phyloP scores from a whole-genome alignment of 2,113 vertebrate species.

The Cercopithecus mona region DNA sequence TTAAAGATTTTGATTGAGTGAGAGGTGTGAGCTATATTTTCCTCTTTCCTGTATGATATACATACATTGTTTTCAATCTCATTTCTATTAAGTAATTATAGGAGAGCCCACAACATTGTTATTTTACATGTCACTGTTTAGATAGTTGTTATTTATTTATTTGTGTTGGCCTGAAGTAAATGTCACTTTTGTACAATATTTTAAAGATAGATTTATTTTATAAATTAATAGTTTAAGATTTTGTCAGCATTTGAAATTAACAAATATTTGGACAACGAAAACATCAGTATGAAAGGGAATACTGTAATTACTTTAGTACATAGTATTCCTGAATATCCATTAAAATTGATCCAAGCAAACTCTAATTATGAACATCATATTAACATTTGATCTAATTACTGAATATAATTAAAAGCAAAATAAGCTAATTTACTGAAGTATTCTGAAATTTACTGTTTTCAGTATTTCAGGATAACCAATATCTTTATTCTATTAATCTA shows the following conservation, averaged over 20 bases:
- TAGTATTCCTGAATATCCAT: not conserved
- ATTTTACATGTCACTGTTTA: not conserved
- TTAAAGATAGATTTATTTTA: not conserved
- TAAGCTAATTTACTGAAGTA: conserved; percentile 10
- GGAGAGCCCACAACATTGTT: not conserved
- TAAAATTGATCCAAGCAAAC: not conserved
- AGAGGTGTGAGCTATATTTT: not conserved
- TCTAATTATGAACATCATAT: not conserved
- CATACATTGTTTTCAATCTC: not conserved
- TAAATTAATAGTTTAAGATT: not conserved
- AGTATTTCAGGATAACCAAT: not conserved
- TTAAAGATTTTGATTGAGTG: not conserved
- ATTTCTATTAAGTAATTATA: not conserved
- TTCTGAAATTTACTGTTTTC: conserved; percentile 1
- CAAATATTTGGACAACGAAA: conserved; percentile 6
- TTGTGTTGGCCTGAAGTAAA: not conserved
- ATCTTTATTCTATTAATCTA: not conserved
- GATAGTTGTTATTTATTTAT: not conserved
- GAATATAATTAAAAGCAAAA: conserved; percentile 22
- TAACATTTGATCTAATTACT: not conserved
- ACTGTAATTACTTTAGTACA: not conserved
- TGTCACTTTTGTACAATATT: not conserved
- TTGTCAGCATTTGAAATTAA: not conserved
- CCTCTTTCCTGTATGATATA: not conserved
- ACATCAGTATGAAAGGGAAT: not conserved